Conservation (phyloP, 1,140 invertebrate genomes). For the Drosophila ogumai region DNA sequence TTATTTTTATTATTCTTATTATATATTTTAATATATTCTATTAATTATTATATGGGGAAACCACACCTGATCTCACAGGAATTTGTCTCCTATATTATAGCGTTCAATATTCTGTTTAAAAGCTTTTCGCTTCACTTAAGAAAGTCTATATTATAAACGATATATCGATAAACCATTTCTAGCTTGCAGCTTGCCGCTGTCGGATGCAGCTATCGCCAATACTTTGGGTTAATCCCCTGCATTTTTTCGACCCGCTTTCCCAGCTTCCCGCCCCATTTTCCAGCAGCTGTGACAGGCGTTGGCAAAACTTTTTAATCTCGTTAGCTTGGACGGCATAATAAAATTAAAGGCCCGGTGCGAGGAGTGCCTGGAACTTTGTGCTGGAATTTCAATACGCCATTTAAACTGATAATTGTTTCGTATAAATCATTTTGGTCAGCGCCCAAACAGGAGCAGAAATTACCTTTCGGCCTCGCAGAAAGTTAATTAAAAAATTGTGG, state of each 20-base stretch:
- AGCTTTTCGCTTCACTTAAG: neutral
- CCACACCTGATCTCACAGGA: neutral
- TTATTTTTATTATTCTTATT: no score
- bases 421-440: conserved; percentile 69
- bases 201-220: conserved; percentile 62
- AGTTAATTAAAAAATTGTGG: conserved; percentile 83
- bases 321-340: conserved; percentile 74
- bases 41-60: neutral
- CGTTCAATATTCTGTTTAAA: no score
- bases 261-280: neutral
- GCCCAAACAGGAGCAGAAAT: conserved; percentile 36
- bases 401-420: conserved; percentile 81
- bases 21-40: neutral
- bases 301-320: conserved; percentile 80
- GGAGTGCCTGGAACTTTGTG: conserved; percentile 57
- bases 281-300: conserved; percentile 60
- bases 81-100: neutral
- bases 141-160: neutral
- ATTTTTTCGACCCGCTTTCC: conserved; percentile 10
- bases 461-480: conserved; percentile 61
- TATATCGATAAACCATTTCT: conserved; percentile 14
- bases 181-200: conserved; percentile 36
- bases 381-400: conserved; percentile 77
- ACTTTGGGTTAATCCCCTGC: conserved; percentile 42
- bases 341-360: conserved; percentile 72